A percentile compares a stretch with the other conserved stretches of the same genome.
Conservation (phyloP, 2,113 vertebrate genomes). For the Toxotes chatareus region DNA sequence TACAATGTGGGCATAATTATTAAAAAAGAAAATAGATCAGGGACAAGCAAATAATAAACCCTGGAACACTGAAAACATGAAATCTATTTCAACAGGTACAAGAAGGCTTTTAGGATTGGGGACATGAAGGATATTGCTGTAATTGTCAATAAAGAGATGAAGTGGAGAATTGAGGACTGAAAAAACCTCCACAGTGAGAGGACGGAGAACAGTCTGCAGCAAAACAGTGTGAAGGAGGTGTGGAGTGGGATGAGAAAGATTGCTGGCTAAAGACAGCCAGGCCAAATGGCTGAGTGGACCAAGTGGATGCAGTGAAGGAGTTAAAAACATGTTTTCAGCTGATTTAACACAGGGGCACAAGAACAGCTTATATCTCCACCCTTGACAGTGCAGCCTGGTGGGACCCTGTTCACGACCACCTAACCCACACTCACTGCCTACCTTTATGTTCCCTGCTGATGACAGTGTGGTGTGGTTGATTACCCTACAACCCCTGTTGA, state of each 20-base stretch:
- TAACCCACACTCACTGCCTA: constrained; percentile 40
- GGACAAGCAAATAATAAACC: constrained; percentile 14
- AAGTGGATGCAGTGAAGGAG: constrained; percentile 35
- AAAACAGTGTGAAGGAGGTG: constrained; percentile 79
- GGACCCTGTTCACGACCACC: constrained; percentile 30
- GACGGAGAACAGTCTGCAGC: constrained; percentile 70
- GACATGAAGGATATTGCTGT: constrained; percentile 22
- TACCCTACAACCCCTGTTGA: constrained; percentile 49
- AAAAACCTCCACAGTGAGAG: constrained; percentile 70
- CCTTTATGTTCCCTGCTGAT: constrained; percentile 30
- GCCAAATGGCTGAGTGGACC: constrained; percentile 73
- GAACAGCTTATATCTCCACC: constrained; percentile 41
- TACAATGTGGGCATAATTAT: constrained; percentile 8
- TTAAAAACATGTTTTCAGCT: constrained; percentile 46
- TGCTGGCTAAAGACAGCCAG: constrained; percentile 65
- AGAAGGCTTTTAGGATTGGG: constrained; percentile 17
- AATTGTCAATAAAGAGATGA: constrained; percentile 41
- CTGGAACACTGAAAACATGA: neutral
- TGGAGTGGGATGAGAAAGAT: constrained; percentile 78
- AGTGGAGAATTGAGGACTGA: constrained; percentile 50
- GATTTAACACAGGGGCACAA: constrained; percentile 50
- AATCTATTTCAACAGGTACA: constrained; percentile 13
- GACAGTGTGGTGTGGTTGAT: constrained; percentile 51
- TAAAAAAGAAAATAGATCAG: constrained; percentile 17
- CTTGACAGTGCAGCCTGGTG: constrained; percentile 24